Evolutionary conservation across 1,140 invertebrate species (phyloP).

Genomic region (Pseudobourletiella spinata): DNA sequence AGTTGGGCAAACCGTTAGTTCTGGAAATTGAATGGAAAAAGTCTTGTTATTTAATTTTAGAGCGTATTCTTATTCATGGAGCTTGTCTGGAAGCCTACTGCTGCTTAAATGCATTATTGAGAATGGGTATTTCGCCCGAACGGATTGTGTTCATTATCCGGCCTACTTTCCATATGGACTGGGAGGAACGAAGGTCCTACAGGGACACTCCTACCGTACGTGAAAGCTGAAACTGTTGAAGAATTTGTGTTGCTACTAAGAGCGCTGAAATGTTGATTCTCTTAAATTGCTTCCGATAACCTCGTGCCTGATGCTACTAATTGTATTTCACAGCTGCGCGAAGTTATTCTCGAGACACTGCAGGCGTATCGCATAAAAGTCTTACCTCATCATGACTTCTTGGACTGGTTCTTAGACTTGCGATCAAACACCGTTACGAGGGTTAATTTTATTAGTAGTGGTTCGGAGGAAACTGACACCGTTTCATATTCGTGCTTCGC

Average conservation of each 20-base stretch:
- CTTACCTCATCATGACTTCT: constrained; percentile 15
- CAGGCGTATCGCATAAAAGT: constrained; percentile 3
- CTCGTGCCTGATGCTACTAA: not conserved
- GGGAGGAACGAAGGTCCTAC: constrained; percentile 18
- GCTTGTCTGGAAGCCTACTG: constrained; percentile 51
- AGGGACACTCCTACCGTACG: constrained; percentile 9
- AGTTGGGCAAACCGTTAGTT: not conserved
- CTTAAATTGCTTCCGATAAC: not conserved
- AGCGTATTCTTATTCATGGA: constrained; percentile 52
- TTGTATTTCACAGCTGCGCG: constrained; percentile 7
- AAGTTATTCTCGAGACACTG: not conserved
- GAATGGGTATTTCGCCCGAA: constrained; percentile 43
- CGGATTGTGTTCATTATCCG: constrained; percentile 22
- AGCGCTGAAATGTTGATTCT: not conserved
- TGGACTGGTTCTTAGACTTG: constrained; percentile 17
- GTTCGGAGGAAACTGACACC: not conserved
- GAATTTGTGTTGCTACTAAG: too few relatives aligned
- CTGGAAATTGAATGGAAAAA: not conserved
- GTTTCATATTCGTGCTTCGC: constrained; percentile 25
- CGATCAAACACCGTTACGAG: constrained; percentile 1
- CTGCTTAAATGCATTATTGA: constrained; percentile 49
- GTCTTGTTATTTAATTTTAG: too few relatives aligned
- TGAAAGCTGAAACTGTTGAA: too few relatives aligned
- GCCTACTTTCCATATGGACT: constrained; percentile 13
- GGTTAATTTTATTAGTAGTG: constrained; percentile 15